Evolutionary conservation across 2,888 invertebrate species (phyloP).

Genomic region (Dilophus febrilis): DNA sequence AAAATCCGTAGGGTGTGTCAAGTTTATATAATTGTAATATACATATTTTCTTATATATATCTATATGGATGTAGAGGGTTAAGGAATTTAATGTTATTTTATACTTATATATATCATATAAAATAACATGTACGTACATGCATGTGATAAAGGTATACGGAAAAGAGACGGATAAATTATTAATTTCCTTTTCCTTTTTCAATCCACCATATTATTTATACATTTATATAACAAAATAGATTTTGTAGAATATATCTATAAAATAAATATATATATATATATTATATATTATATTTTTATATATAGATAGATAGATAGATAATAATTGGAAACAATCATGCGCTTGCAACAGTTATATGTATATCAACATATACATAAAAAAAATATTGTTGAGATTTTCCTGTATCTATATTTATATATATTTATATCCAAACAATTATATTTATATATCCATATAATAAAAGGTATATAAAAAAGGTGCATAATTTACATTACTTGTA

Average conservation of each 20-base stretch:
- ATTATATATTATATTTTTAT: background rate
- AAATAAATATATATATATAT: too few species aligned
- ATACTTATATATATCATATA: background rate
- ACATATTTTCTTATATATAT: background rate
- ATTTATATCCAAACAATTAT: too few species aligned
- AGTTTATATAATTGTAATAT: background rate
- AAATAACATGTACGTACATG: background rate
- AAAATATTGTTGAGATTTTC: too few species aligned
- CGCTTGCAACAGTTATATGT: background rate
- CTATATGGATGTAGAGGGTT: background rate
- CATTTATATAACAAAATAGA: too few species aligned
- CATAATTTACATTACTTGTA: too few species aligned
- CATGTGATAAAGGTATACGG: slow-evolving; percentile 8
- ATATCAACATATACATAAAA: too few species aligned
- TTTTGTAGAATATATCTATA: too few species aligned
- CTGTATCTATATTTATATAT: too few species aligned
- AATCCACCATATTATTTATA: slow-evolving; percentile 20
- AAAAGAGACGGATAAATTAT: slow-evolving; percentile 34
- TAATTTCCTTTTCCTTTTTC: slow-evolving; percentile 35
- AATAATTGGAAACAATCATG: background rate
- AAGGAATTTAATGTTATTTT: background rate
- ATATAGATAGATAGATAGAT: background rate
- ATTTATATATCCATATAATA: too few species aligned
- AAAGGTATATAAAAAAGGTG: too few species aligned
- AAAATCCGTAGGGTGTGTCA: slow-evolving; percentile 9